Percentiles rank a stretch among this genome's conserved stretches.
These are phyloP conservation scores for Lampris megalopsis DNA, from an alignment of 2,113 vertebrate genomes.

Conservation along the genomic window DNA sequence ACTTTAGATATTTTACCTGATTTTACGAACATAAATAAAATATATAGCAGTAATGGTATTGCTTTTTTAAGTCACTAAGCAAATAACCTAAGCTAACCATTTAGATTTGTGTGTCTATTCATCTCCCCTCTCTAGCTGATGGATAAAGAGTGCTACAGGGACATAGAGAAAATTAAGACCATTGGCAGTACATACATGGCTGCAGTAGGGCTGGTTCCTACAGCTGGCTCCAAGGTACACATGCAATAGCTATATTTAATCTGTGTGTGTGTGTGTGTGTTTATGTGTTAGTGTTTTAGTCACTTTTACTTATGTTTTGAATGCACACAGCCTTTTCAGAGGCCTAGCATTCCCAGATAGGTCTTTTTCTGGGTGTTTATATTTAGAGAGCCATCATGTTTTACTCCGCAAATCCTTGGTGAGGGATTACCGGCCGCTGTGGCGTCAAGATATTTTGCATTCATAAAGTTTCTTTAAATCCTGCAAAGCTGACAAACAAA, in stretches of 20 bases:
- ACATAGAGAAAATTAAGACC: conserved; percentile 99
- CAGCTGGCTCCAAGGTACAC: conserved; percentile 90
- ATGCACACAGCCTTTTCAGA: conserved; percentile 16
- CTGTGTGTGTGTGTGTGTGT: background rate
- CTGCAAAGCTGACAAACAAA: conserved; percentile 61
- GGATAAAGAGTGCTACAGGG: conserved; percentile 97
- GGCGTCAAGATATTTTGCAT: conserved; percentile 56
- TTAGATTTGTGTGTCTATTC: background rate
- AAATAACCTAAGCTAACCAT: background rate
- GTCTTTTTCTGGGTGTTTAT: conserved; percentile 22
- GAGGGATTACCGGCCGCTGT: conserved; percentile 43
- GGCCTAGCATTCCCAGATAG: conserved; percentile 12
- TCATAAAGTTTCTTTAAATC: conserved; percentile 54
- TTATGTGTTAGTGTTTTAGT: conserved; percentile 28
- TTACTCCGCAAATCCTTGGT: conserved; percentile 50
- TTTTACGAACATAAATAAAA: too few relatives aligned
- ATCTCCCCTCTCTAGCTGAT: conserved; percentile 85
- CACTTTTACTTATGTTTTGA: conserved; percentile 8
- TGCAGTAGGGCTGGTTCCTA: conserved; percentile 95
- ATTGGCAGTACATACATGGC: conserved; percentile 99
- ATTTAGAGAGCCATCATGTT: conserved; percentile 53
- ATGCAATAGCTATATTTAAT: conserved; percentile 27
- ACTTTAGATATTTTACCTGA: too few relatives aligned
- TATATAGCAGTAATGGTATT: background rate
- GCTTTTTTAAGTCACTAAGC: conserved; percentile 17